Conservation (phyloP, 2,113 vertebrate genomes). For the Mionectes macconnelli region DNA sequence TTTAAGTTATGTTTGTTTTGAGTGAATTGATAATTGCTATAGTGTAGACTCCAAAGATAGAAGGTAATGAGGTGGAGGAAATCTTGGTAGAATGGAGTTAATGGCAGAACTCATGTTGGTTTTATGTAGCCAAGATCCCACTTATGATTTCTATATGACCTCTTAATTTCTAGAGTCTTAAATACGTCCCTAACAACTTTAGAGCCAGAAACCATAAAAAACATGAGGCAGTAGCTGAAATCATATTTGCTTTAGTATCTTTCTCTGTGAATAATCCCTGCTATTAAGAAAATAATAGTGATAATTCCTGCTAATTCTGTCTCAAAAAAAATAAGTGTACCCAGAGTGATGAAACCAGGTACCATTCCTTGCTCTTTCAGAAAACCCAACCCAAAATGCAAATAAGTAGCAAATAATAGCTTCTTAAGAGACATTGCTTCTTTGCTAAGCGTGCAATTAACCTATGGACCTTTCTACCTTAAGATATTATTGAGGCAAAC, state of each 20-base stretch:
- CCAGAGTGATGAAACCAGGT: neutral
- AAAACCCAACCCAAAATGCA: neutral
- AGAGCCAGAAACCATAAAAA: neutral
- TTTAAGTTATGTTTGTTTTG: neutral
- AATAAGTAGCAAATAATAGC: neutral
- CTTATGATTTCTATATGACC: neutral
- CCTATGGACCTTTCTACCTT: neutral
- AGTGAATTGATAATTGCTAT: neutral
- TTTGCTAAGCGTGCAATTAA: conserved; percentile 9
- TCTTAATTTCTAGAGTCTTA: neutral
- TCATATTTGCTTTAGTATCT: neutral
- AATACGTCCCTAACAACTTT: neutral
- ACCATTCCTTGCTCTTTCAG: neutral
- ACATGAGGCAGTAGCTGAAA: neutral
- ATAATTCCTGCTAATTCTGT: neutral
- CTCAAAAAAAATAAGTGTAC: neutral
- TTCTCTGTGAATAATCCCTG: neutral
- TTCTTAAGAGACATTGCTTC: neutral
- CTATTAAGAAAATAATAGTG: neutral
- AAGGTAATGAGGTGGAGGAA: neutral
- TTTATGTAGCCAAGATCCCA: neutral
- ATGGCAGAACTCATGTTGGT: neutral
- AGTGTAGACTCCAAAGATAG: neutral
- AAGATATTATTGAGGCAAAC: neutral
- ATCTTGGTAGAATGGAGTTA: neutral